These are phyloP conservation scores for Macroramphosus scolopax DNA, from an alignment of 2,797 vertebrate genomes.

Conservation along the genomic window DNA sequence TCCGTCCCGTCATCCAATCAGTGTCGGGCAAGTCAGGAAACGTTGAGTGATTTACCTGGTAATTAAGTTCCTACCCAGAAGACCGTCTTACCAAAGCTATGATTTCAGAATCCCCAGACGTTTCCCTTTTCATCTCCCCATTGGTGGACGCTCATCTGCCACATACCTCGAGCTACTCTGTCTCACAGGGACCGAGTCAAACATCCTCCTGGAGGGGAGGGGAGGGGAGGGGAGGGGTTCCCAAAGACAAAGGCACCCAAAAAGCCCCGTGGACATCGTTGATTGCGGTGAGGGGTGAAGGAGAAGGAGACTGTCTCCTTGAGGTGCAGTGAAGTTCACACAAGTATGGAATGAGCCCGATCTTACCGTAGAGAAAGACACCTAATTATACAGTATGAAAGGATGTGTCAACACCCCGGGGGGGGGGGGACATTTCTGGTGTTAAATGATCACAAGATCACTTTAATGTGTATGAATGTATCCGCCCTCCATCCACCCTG, in stretches of 20 bases:
- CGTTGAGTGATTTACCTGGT: constrained; percentile 62
- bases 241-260: constrained; percentile 22
- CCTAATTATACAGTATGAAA: constrained; percentile 54
- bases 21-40: constrained; percentile 65
- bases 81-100: constrained; percentile 52
- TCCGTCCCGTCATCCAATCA: constrained; percentile 19
- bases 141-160: constrained; percentile 30
- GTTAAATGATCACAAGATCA: constrained; percentile 10
- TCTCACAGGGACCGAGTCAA: constrained; percentile 29
- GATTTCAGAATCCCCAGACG: constrained; percentile 42
- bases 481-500: not conserved
- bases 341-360: constrained; percentile 40
- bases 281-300: constrained; percentile 42
- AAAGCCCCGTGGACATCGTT: constrained; percentile 35
- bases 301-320: constrained; percentile 36
- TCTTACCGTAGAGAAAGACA: constrained; percentile 21
- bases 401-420: constrained; percentile 24
- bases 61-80: constrained; percentile 61
- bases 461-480: constrained; percentile 2
- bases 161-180: constrained; percentile 24
- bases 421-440: constrained; percentile 22
- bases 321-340: constrained; percentile 48
- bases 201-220: constrained; percentile 15
- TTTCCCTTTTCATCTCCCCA: constrained; percentile 28
- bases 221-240: constrained; percentile 1